Evolutionary conservation across 2,113 vertebrate genomes (phyloP).

Genomic region (Mobula birostris): DNA sequence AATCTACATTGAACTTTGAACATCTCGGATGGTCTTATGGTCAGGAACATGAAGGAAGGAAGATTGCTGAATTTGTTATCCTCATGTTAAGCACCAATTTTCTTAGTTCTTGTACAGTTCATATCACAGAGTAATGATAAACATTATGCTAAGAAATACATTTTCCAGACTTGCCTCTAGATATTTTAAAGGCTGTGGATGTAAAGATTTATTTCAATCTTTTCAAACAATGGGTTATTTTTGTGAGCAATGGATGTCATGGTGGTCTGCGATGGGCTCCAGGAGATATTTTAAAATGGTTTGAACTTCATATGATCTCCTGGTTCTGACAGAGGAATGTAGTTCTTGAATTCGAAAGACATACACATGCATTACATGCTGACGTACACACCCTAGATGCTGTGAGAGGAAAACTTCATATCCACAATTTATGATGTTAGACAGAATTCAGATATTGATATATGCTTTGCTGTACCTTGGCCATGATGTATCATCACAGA

Average conservation of each 20-base stretch:
- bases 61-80: no score
- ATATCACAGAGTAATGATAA: no score
- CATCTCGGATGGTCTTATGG: no score
- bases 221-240: not conserved
- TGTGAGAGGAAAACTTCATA: not conserved
- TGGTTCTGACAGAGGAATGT: not conserved
- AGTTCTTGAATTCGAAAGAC: not conserved
- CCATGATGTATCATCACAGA: not conserved
- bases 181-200: not conserved
- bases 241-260: not conserved
- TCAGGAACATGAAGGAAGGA: no score
- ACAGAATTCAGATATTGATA: not conserved
- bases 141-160: no score
- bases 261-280: not conserved
- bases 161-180: not conserved
- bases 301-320: not conserved
- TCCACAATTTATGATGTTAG: not conserved
- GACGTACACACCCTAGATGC: not conserved
- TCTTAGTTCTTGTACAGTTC: no score
- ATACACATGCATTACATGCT: conserved; percentile 11
- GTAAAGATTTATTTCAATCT: not conserved
- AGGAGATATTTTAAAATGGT: not conserved
- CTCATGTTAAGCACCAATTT: no score
- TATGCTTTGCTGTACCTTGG: not conserved
- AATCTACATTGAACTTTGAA: no score